These are phyloP conservation scores for Sakesphorus luctuosus DNA, from an alignment of 2,113 vertebrate species.

Conservation along the genomic window DNA sequence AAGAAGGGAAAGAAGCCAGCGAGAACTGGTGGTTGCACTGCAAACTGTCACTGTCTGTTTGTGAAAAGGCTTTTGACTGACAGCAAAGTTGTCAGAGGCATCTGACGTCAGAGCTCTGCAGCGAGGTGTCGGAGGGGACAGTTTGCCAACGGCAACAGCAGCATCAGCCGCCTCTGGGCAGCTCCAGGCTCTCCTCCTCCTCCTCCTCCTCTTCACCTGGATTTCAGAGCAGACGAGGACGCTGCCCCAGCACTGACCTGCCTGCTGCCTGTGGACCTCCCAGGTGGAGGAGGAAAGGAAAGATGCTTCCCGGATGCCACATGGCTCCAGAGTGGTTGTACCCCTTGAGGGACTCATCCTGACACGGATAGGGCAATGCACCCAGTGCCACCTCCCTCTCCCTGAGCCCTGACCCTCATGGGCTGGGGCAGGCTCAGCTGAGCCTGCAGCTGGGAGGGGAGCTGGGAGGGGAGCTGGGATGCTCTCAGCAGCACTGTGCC, in stretches of 20 bases:
- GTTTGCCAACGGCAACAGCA: neutral
- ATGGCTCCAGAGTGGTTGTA: fast-evolving
- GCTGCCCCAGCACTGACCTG: neutral
- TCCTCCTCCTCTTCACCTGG: neutral
- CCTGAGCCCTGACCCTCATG: neutral
- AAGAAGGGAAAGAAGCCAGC: neutral
- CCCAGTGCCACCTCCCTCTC: neutral
- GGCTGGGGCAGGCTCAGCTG: neutral
- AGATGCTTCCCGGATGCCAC: neutral
- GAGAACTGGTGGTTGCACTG: neutral
- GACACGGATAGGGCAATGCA: neutral
- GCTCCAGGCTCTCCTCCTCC: neutral
- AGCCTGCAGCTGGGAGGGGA: neutral
- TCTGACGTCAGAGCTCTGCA: slow-evolving; percentile 34
- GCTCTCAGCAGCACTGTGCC: neutral
- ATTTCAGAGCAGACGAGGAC: neutral
- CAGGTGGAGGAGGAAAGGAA: neutral
- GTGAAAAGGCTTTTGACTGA: slow-evolving; percentile 46
- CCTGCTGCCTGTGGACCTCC: neutral
- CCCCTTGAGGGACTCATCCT: neutral
- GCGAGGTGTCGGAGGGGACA: slow-evolving; percentile 11
- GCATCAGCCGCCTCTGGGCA: neutral
- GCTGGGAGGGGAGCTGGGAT: neutral
- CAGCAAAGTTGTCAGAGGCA: slow-evolving; percentile 51
- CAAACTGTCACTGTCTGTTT: slow-evolving; percentile 4